Conservation (phyloP, 2,888 invertebrate genomes). For the Nomada goodeniana region DNA sequence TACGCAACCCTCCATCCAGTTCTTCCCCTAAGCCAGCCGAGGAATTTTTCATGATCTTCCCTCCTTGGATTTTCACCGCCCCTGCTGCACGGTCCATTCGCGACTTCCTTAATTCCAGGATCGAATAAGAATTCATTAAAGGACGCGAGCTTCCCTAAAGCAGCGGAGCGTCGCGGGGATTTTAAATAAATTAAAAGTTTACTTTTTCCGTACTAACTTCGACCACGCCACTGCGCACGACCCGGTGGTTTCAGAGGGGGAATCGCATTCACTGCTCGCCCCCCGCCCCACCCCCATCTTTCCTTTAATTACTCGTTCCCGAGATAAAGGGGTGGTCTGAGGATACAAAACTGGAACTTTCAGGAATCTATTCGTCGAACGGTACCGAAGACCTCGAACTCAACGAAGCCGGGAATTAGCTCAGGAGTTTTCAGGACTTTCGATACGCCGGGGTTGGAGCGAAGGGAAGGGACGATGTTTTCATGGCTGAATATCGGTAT, state of each 20-base stretch:
- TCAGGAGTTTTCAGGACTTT: conserved; percentile 8
- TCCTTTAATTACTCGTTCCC: conserved; percentile 60
- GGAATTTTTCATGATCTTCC: too few relatives aligned
- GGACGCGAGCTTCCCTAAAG: conserved; percentile 25
- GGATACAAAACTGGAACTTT: background rate
- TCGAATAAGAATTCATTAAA: conserved; percentile 77
- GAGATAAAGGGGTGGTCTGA: too few relatives aligned
- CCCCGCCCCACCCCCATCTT: conserved; percentile 22
- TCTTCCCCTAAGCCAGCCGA: too few relatives aligned
- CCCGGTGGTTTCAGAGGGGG: conserved; percentile 10
- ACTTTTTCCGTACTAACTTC: conserved; percentile 32
- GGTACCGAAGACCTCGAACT: conserved; percentile 14
- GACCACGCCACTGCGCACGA: background rate
- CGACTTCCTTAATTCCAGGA: conserved; percentile 71
- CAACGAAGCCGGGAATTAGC: background rate
- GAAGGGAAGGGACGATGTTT: background rate
- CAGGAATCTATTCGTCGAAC: conserved; percentile 22
- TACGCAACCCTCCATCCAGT: conserved; percentile 25
- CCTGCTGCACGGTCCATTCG: conserved; percentile 48
- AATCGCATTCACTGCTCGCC: conserved; percentile 5
- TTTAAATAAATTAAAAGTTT: conserved; percentile 77
- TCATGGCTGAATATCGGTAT: conserved; percentile 12
- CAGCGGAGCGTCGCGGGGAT: conserved; percentile 40
- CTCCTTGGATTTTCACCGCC: conserved; percentile 47
- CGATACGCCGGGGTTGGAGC: background rate